Percentiles rank a stretch among this genome's conserved stretches.
Evolutionary conservation across 1,140 invertebrate genomes (phyloP).

Genomic region (Aporrectodea caliginosa): DNA sequence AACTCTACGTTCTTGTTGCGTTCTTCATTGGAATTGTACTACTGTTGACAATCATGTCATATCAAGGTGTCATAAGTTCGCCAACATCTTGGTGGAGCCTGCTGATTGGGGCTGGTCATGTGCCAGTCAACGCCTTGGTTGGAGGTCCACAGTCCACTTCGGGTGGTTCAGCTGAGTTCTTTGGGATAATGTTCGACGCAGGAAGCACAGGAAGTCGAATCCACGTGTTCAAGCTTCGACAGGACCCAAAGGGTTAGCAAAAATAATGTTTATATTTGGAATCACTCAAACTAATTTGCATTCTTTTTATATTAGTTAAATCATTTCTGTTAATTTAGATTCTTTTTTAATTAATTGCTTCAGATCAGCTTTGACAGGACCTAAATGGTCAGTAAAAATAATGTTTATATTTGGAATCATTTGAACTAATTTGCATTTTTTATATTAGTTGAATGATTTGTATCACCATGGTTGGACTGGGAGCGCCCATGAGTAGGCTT

Average conservation of each 20-base stretch:
- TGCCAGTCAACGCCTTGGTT: neutral
- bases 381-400: slow-evolving; percentile 11
- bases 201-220: slow-evolving; percentile 91
- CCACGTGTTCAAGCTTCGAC: slow-evolving; percentile 78
- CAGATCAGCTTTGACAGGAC: too few species aligned
- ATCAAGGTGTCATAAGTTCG: neutral
- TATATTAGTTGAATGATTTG: too few species aligned
- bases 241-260: slow-evolving; percentile 6
- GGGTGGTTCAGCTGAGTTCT: slow-evolving; percentile 39
- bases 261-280: too few species aligned
- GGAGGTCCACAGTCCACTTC: neutral
- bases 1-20: neutral
- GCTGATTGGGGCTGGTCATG: neutral
- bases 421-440: too few species aligned
- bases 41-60: neutral
- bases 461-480: too few species aligned
- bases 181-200: slow-evolving; percentile 92
- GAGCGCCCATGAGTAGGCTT: too few species aligned
- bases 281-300: too few species aligned
- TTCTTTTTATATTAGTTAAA: too few species aligned
- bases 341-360: too few species aligned
- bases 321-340: too few species aligned
- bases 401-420: too few species aligned
- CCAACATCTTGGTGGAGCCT: neutral
- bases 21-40: neutral